Percentiles rank a stretch among this genome's conserved stretches.
These are phyloP conservation scores for Mus musculus DNA, from an alignment of 2,113 vertebrate genomes.

Conservation along the genomic window GRCm39 chr9:67483501-67484000, in stretches of 20 bases:
- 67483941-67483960: background rate
- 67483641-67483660: background rate
- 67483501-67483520: background rate
- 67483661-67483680: background rate
- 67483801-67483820: background rate
- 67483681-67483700: background rate
- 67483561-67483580: background rate
- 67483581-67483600: background rate
- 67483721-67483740: background rate
- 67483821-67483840: background rate
- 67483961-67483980: background rate
- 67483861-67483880: background rate
- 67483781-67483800: no score
- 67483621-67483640: background rate
- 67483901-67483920: background rate
- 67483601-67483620: background rate
- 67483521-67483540: background rate
- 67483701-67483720: background rate
- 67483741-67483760: background rate
- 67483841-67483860: background rate
- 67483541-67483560: background rate
- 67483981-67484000: background rate
- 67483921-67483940: accelerated
- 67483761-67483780: background rate
- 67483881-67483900: background rate